phyloP scores from a whole-genome alignment of 2,888 invertebrate genomes.

The Leptopilina drosophilae region DNA sequence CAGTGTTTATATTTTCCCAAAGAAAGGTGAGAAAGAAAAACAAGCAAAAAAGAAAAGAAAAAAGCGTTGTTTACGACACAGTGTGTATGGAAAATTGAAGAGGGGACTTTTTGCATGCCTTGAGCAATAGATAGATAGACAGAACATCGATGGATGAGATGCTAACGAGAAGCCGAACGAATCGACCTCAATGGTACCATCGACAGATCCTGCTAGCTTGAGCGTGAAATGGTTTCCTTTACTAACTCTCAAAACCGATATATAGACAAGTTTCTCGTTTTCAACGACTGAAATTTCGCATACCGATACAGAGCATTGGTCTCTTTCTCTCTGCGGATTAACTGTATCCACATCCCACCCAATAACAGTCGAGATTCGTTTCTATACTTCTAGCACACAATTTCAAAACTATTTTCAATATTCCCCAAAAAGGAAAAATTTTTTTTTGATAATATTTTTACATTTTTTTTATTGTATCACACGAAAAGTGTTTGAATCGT shows the following conservation, averaged over 20 bases:
- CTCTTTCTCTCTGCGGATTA: neutral
- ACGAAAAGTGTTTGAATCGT: too few relatives aligned
- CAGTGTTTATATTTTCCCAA: too few relatives aligned
- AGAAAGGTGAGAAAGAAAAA: neutral
- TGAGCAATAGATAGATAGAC: slow-evolving; percentile 54
- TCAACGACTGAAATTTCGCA: slow-evolving; percentile 27
- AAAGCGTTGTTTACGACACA: slow-evolving; percentile 43
- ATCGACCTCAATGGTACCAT: slow-evolving; percentile 58
- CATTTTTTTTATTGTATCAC: too few relatives aligned
- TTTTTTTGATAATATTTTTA: too few relatives aligned
- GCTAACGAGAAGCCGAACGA: slow-evolving; percentile 69
- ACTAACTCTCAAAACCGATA: slow-evolving; percentile 51
- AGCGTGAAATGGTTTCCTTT: slow-evolving; percentile 71
- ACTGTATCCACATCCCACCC: neutral
- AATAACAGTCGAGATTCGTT: slow-evolving; percentile 1
- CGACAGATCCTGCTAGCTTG: slow-evolving; percentile 61
- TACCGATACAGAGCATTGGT: slow-evolving; percentile 19
- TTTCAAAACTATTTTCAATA: slow-evolving; percentile 19
- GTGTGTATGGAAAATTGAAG: slow-evolving; percentile 24
- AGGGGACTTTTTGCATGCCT: slow-evolving; percentile 60
- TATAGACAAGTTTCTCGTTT: slow-evolving; percentile 23
- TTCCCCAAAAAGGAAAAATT: neutral
- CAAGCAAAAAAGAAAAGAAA: slow-evolving; percentile 14
- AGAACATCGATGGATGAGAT: slow-evolving; percentile 65
- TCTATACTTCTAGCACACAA: neutral